A percentile compares a stretch with the other conserved stretches of the same genome.
Evolutionary conservation across 2,113 vertebrate genomes (phyloP).

Genomic region (Chaetodon auriga): DNA sequence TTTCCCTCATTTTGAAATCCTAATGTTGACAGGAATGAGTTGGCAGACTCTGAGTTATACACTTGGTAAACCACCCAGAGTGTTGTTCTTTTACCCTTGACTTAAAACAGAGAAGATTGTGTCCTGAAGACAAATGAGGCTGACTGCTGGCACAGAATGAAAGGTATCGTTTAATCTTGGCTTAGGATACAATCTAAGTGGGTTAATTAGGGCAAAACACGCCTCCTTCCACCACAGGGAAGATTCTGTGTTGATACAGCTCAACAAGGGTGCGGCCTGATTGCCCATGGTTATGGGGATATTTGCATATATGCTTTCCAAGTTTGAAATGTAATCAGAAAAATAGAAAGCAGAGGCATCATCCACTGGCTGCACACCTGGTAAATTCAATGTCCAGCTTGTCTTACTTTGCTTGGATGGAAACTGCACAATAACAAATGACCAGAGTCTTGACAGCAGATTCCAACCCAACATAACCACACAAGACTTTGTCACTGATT

Average conservation of each 20-base stretch:
- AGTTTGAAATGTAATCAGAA: constrained; percentile 36
- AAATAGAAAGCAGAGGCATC: not conserved
- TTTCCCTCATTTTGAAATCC: too few relatives aligned
- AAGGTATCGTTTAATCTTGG: constrained; percentile 76
- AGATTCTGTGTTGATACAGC: constrained; percentile 64
- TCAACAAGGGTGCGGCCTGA: constrained; percentile 57
- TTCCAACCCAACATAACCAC: not conserved
- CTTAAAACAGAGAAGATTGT: constrained; percentile 63
- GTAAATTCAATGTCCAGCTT: not conserved
- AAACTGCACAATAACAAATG: not conserved
- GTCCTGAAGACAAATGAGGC: constrained; percentile 72
- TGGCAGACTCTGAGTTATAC: constrained; percentile 33
- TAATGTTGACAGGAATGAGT: too few relatives aligned
- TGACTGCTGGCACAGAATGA: constrained; percentile 73
- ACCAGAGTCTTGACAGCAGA: not conserved
- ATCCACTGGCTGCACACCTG: not conserved
- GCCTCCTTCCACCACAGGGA: constrained; percentile 57
- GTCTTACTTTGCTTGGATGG: not conserved
- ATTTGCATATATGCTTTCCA: constrained; percentile 59
- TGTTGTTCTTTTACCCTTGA: constrained; percentile 74
- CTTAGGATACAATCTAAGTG: constrained; percentile 74
- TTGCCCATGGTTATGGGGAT: constrained; percentile 59
- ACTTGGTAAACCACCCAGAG: constrained; percentile 59
- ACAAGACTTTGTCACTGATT: not conserved
- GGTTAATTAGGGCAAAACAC: constrained; percentile 79